Base-by-base conservation (phyloP, 2,888 invertebrate genomes). In the Melinaea menophilus region DNA sequence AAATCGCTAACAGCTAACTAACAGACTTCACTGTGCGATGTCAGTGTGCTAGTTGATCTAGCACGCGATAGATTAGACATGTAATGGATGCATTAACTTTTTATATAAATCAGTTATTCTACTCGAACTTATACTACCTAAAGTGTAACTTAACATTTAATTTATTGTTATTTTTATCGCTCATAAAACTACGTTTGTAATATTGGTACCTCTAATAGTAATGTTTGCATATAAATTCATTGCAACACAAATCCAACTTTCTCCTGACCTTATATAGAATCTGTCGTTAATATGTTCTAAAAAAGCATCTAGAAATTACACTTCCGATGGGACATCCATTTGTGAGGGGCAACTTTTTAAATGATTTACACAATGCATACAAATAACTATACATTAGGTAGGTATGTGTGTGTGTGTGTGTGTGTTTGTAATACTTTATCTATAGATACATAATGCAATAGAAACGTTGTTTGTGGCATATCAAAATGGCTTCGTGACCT, bases 401-500 rank as follows among this genome's bases (percentile, higher is more conserved):
- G 22, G 22, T 22, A 22, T 22, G 22, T 22, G 7, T n/a, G 7
- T 7, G 22, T 22, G 22, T 51, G 3, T 22, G 7, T 31, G 31
- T 51, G 11, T 22, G 22, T 48, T 31, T 31, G 9, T 31, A 51
- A 51, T 51, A 51, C 3, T 51, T 51, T 51, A 51, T 51, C 51
- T 51, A 51, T 22, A 22, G 22, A 22, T 51, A 51, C 31, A 51
- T 31, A 51, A 11, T 51, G 51, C n/a, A 31, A 51, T 51, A 51
- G 51, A 51, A 48, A 51, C 51, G 51, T 51, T 51, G 51, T 51
- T n/a, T 51, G 51, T 51, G 51, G 51, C 51, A 63, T 65, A 67
- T 65, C 67, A 54, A 58, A 65, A 56, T 58, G 56, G 64, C 64
- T 59, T 41, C 58, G 41, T 62, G 67, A 67, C 65, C 67, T 63